A percentile compares a stretch with the other conserved stretches of the same genome.
Evolutionary conservation across 2,113 vertebrate genomes (phyloP).

Genomic region (Myxocyprinus asiaticus): DNA sequence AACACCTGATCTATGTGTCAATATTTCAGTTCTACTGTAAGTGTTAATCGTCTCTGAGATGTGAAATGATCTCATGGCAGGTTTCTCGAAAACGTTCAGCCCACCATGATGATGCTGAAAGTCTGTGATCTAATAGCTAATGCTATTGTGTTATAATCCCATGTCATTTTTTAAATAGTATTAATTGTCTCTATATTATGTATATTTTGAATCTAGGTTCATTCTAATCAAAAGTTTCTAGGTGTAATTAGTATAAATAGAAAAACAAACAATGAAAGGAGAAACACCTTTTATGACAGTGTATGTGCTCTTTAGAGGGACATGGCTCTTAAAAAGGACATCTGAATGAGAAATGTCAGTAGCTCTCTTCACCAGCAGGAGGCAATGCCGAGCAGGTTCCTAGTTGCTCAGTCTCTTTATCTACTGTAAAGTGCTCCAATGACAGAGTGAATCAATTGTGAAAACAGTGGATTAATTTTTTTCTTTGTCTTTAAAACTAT

Average conservation of each 20-base stretch:
- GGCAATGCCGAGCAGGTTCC: constrained; percentile 34
- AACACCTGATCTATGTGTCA: constrained; percentile 58
- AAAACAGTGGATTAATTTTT: not conserved
- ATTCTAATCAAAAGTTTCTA: no score
- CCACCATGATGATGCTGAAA: no score
- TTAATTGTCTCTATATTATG: not conserved
- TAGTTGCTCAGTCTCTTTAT: not conserved
- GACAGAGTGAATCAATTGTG: not conserved
- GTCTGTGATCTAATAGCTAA: constrained; percentile 30
- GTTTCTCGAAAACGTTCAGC: constrained; percentile 22
- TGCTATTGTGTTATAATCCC: constrained; percentile 2
- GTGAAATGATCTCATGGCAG: constrained; percentile 39
- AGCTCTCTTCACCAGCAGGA: constrained; percentile 40
- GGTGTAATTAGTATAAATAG: no score
- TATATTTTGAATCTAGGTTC: not conserved
- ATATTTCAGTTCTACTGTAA: constrained; percentile 52
- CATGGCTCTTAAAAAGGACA: no score
- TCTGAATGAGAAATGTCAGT: not conserved
- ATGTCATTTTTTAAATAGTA: not conserved
- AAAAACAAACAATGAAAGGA: no score
- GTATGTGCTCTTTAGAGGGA: no score
- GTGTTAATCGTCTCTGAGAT: constrained; percentile 37
- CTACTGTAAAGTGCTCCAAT: not conserved
- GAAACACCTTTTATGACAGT: no score
- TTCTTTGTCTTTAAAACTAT: not conserved